phyloP scores from a whole-genome alignment of 2,113 vertebrate species.

The Jacana jacana region DNA sequence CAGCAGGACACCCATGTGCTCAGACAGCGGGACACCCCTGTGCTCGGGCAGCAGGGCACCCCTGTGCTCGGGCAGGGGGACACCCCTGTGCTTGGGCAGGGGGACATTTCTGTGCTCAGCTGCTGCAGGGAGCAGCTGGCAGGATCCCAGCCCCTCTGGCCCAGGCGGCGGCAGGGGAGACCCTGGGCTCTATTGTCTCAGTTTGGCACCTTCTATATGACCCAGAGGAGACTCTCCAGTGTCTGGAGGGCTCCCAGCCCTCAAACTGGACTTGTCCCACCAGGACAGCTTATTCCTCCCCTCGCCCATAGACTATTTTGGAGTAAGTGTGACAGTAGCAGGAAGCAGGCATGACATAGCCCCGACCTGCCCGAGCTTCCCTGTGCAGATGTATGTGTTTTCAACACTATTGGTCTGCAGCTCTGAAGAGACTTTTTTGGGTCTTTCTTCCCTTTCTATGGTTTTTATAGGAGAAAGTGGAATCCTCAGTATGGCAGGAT shows the following conservation, averaged over 20 bases:
- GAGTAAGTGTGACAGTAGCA: background rate
- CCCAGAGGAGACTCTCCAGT: background rate
- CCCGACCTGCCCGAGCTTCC: background rate
- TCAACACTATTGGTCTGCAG: background rate
- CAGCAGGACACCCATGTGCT: no score
- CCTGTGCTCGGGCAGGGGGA: no score
- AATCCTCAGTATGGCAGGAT: background rate
- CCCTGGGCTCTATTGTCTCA: rapidly evolving
- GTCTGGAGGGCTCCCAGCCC: background rate
- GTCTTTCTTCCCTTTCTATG: background rate
- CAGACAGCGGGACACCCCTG: no score
- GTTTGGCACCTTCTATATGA: background rate
- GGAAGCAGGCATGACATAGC: background rate
- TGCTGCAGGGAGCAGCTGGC: rapidly evolving
- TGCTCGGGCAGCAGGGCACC: no score
- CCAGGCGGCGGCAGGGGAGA: background rate
- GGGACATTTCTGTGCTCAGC: no score
- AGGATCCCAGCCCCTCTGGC: background rate
- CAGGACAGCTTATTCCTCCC: rapidly evolving
- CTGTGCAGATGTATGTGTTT: no score
- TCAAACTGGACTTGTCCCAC: rapidly evolving
- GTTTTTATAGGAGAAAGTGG: background rate
- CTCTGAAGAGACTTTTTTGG: background rate
- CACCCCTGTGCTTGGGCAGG: no score
- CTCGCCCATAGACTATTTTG: background rate